phyloP scores from a whole-genome alignment of 2,797 vertebrate species.

The Sebastes iracundus region DNA sequence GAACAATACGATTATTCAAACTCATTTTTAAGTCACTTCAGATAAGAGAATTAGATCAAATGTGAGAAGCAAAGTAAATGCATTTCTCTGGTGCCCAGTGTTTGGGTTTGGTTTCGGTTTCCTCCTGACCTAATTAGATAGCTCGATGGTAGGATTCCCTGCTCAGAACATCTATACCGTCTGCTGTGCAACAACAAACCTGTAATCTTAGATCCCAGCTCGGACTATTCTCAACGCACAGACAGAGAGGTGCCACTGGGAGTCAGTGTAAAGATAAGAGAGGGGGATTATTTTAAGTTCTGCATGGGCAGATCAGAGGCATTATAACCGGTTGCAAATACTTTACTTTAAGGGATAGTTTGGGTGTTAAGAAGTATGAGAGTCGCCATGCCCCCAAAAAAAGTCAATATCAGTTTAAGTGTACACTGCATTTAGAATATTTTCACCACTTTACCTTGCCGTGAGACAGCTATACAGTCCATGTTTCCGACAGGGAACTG shows the following conservation, averaged over 20 bases:
- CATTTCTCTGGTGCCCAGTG: neutral
- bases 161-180: neutral
- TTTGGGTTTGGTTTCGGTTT: conserved; percentile 31
- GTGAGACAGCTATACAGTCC: no score
- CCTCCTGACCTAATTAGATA: conserved; percentile 28
- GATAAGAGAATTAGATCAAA: neutral
- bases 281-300: neutral
- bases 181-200: conserved; percentile 25
- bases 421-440: no score
- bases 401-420: no score
- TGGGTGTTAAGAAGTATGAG: no score
- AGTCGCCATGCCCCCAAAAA: no score
- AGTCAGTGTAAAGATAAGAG: conserved; percentile 1
- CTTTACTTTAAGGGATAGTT: neutral
- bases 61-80: neutral
- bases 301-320: neutral
- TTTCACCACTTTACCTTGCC: no score
- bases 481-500: no score
- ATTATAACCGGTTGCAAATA: neutral
- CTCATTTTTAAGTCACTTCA: neutral
- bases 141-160: neutral
- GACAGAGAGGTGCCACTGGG: neutral
- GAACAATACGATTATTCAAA: neutral
- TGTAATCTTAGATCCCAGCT: conserved; percentile 47
- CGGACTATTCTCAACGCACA: neutral